Percentiles rank a stretch among this genome's conserved stretches.
These are phyloP conservation scores for Tychaedon coryphoeus DNA, from an alignment of 2,113 vertebrate species.

Conservation along the genomic window DNA sequence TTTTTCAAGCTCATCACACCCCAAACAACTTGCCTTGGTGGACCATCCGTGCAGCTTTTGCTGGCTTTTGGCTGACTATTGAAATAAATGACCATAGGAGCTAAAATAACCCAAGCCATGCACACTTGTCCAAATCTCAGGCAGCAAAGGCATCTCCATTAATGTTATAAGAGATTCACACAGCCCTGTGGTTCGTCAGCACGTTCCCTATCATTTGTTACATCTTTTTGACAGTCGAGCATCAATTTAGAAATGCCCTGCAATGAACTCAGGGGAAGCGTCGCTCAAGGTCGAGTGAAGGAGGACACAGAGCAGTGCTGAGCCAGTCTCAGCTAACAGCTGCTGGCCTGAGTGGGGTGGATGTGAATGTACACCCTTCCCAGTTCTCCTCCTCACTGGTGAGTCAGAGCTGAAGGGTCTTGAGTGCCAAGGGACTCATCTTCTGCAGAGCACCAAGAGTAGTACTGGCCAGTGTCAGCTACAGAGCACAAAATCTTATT, in stretches of 20 bases:
- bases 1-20: background rate
- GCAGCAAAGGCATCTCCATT: background rate
- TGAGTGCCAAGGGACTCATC: background rate
- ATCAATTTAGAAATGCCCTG: conserved; percentile 40
- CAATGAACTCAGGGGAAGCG: background rate
- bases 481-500: background rate
- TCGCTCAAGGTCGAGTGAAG: background rate
- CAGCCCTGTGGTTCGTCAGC: background rate
- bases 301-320: background rate
- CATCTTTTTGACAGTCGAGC: conserved; percentile 5
- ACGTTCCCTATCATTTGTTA: conserved; percentile 34
- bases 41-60: background rate
- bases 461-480: background rate
- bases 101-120: background rate
- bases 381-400: background rate
- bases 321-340: background rate
- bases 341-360: background rate
- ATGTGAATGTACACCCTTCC: background rate
- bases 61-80: background rate
- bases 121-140: background rate
- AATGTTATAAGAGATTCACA: background rate
- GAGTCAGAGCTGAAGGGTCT: background rate
- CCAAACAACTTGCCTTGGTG: background rate
- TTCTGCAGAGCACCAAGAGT: background rate
- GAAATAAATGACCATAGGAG: background rate